Evolutionary conservation across 2,797 vertebrate species (phyloP).

Genomic region (Limosa lapponica): DNA sequence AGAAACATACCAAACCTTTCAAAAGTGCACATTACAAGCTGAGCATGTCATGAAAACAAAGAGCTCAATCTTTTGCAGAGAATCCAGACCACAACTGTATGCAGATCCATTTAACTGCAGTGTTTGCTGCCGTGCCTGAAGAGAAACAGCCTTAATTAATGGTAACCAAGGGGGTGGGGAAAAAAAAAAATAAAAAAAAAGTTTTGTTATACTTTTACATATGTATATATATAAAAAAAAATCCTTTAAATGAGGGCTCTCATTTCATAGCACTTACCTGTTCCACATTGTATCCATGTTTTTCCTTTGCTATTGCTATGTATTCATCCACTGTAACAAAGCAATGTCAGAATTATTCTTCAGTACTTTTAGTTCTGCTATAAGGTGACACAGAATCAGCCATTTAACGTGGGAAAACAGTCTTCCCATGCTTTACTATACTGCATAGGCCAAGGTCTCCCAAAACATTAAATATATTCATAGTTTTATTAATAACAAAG

Average conservation of each 20-base stretch:
- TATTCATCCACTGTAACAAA: constrained; percentile 94
- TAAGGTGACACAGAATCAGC: not conserved
- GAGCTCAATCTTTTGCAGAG: constrained; percentile 73
- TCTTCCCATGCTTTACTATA: not conserved
- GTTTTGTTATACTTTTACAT: constrained; percentile 8
- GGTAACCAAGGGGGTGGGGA: constrained; percentile 11
- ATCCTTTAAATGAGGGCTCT: constrained; percentile 10
- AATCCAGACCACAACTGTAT: constrained; percentile 71
- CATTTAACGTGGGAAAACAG: not conserved
- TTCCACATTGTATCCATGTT: constrained; percentile 98
- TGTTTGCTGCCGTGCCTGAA: constrained; percentile 68
- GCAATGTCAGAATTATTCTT: constrained; percentile 60
- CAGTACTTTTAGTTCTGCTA: not conserved
- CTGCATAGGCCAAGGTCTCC: not conserved
- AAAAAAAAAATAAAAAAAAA: not conserved
- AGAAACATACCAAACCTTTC: constrained; percentile 71
- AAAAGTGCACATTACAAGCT: constrained; percentile 72
- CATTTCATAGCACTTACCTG: constrained; percentile 83
- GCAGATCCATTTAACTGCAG: constrained; percentile 66
- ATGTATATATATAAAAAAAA: not conserved
- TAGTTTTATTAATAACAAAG: not conserved
- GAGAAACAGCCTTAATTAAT: constrained; percentile 72
- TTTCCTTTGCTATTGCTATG: constrained; percentile 97
- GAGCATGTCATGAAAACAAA: constrained; percentile 74
- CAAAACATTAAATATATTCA: not conserved